These are phyloP conservation scores for Neuroscelio doddi DNA, from an alignment of 2,888 invertebrate genomes.

Conservation along the genomic window DNA sequence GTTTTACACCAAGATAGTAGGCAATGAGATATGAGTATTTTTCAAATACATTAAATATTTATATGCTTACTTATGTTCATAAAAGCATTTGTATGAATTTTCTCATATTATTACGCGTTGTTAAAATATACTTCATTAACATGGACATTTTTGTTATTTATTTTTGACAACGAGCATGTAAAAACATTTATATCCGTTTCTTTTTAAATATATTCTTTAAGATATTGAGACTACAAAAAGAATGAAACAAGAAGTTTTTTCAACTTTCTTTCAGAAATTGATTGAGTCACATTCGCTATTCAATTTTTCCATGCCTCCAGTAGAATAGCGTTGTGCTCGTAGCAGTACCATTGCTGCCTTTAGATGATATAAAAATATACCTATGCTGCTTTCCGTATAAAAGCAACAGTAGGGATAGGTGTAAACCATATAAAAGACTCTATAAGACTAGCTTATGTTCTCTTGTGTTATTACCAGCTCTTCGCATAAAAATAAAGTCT, in stretches of 20 bases:
- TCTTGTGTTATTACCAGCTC: slow-evolving; percentile 56
- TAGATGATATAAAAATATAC: slow-evolving; percentile 51
- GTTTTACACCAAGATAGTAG: slow-evolving; percentile 41
- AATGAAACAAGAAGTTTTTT: too few relatives aligned
- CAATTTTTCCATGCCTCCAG: slow-evolving; percentile 29
- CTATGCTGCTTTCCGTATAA: slow-evolving; percentile 40
- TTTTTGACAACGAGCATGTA: neutral
- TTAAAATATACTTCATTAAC: too few relatives aligned
- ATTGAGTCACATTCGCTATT: slow-evolving; percentile 36
- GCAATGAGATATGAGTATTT: slow-evolving; percentile 35
- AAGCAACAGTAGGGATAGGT: slow-evolving; percentile 51
- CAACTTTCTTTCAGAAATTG: slow-evolving; percentile 14
- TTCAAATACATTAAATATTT: slow-evolving; percentile 39
- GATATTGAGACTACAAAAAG: too few relatives aligned
- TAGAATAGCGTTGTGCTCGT: slow-evolving; percentile 21
- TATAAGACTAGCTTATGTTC: slow-evolving; percentile 58
- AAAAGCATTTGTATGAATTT: neutral
- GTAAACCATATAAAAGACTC: slow-evolving; percentile 48
- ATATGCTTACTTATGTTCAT: slow-evolving; percentile 37
- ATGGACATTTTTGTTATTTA: neutral
- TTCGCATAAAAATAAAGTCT: slow-evolving; percentile 58
- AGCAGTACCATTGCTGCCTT: slow-evolving; percentile 21
- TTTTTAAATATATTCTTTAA: neutral
- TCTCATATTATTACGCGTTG: too few relatives aligned
- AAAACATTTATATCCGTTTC: neutral